A percentile compares a stretch with the other conserved stretches of the same genome.
Conservation (phyloP, 2,888 invertebrate genomes). For the Drosophila helvetica region DNA sequence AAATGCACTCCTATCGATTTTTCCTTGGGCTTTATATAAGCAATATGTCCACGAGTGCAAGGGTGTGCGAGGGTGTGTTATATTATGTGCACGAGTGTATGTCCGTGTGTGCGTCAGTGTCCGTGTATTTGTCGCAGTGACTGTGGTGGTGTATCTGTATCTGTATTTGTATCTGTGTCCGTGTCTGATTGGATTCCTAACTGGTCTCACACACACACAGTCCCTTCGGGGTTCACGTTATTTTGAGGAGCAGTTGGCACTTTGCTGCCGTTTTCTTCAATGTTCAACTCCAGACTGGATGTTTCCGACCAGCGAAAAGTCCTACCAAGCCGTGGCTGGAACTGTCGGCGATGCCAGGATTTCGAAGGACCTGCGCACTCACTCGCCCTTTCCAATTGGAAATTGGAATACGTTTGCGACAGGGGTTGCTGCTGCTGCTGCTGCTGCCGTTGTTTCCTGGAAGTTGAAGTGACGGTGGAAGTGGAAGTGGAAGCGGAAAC, state of each 20-base stretch:
- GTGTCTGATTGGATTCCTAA: slow-evolving; percentile 75
- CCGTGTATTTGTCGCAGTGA: slow-evolving; percentile 32
- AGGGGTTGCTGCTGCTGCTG: slow-evolving; percentile 12
- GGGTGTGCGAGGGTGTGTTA: slow-evolving; percentile 37
- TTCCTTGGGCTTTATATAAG: slow-evolving; percentile 75
- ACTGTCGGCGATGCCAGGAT: slow-evolving; percentile 73
- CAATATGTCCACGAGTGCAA: slow-evolving; percentile 55
- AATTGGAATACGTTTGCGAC: slow-evolving; percentile 32
- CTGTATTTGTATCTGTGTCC: slow-evolving; percentile 34
- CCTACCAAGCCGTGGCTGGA: slow-evolving; percentile 74
- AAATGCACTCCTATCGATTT: slow-evolving; percentile 76
- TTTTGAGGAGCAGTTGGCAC: slow-evolving; percentile 62
- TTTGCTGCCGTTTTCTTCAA: slow-evolving; percentile 82
- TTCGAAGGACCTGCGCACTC: slow-evolving; percentile 82
- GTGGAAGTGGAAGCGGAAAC: slow-evolving; percentile 56
- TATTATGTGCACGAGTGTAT: slow-evolving; percentile 39
- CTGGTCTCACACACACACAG: slow-evolving; percentile 60
- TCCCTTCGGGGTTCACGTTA: slow-evolving; percentile 59
- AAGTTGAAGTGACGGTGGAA: slow-evolving; percentile 41
- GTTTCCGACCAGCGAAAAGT: slow-evolving; percentile 72
- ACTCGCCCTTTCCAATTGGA: slow-evolving; percentile 73
- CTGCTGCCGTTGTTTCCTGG: slow-evolving; percentile 35
- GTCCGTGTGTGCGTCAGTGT: slow-evolving; percentile 53
- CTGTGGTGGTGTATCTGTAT: slow-evolving; percentile 44
- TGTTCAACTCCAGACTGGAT: slow-evolving; percentile 83